phyloP scores from a whole-genome alignment of 2,888 invertebrate genomes.

The Sericinus montela region DNA sequence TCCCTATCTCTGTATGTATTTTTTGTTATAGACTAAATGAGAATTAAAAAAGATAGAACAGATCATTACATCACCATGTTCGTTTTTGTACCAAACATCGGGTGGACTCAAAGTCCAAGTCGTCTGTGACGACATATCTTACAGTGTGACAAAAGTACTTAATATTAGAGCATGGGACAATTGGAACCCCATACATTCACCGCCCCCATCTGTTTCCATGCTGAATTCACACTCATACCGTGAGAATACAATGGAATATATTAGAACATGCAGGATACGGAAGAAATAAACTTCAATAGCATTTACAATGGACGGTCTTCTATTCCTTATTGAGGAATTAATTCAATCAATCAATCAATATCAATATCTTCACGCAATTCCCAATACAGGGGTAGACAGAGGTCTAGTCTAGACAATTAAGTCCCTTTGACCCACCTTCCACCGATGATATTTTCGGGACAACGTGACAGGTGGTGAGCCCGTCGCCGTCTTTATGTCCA shows the following conservation, averaged over 20 bases:
- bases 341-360: too few species aligned
- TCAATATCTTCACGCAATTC: too few species aligned
- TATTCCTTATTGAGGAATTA: too few species aligned
- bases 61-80: neutral
- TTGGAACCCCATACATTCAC: slow-evolving; percentile 46
- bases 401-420: too few species aligned
- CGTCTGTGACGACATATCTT: slow-evolving; percentile 10
- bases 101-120: neutral
- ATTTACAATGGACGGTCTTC: neutral
- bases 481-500: too few species aligned
- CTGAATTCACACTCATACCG: slow-evolving; percentile 42
- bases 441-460: too few species aligned
- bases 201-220: slow-evolving; percentile 61
- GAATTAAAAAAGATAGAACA: neutral
- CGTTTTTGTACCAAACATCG: neutral
- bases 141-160: slow-evolving; percentile 50
- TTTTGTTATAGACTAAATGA: too few species aligned
- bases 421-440: too few species aligned
- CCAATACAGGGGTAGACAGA: too few species aligned
- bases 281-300: neutral
- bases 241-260: slow-evolving; percentile 43
- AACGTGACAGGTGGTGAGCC: too few species aligned
- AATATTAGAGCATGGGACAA: slow-evolving; percentile 47
- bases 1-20: too few species aligned
- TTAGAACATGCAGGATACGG: slow-evolving; percentile 17